Evolutionary conservation across 2,113 vertebrate species (phyloP).

Genomic region (Ahaetulla prasina): DNA sequence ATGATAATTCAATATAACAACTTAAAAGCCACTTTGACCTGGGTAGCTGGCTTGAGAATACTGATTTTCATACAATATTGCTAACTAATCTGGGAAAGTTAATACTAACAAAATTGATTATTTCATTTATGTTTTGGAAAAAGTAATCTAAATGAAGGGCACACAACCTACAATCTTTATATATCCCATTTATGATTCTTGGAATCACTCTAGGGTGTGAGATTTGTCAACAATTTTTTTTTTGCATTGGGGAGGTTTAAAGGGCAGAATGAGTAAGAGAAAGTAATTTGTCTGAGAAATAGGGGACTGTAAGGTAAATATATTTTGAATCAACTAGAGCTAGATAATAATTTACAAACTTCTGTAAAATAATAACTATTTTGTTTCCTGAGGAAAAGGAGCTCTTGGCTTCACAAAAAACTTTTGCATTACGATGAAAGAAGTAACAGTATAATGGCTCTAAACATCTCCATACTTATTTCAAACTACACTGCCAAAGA

Average conservation of each 20-base stretch:
- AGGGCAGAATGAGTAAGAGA: neutral
- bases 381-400: neutral
- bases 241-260: neutral
- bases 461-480: neutral
- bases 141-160: neutral
- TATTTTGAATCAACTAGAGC: neutral
- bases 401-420: neutral
- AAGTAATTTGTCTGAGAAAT: neutral
- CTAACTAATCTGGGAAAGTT: neutral
- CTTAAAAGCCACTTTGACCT: neutral
- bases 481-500: neutral
- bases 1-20: neutral
- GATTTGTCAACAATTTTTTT: neutral
- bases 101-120: neutral
- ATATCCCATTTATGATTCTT: neutral
- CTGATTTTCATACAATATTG: neutral
- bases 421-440: neutral
- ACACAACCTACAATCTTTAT: neutral
- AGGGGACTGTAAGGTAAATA: neutral
- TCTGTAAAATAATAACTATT: neutral
- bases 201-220: neutral
- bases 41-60: neutral
- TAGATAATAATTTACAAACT: neutral
- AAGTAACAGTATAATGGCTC: neutral
- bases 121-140: neutral